Evolutionary conservation across 2,888 invertebrate genomes (phyloP), one percentile per base, ranked within the genome.

Genomic region (Mesochorus sp.): DNA sequence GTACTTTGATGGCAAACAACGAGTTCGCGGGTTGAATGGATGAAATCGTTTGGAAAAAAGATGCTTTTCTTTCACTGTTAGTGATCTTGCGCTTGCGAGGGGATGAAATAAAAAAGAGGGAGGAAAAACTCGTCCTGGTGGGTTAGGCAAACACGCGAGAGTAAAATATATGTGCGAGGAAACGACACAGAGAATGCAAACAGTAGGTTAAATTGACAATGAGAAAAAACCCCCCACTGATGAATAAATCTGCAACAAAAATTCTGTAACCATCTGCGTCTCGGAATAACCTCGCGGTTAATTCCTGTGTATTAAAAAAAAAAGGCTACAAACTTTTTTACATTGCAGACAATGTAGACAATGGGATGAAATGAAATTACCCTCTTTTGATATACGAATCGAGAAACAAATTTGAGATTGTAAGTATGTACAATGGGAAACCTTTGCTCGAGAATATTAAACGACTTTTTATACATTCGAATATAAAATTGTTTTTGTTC

Each of bases 241-340:
- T 26, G 26, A 42, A 26, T 31, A 47, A 47, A 62, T 62, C 19
- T 3, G 28, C 42, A 34, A 6, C n/a, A 19, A 62, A 44, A 47
- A 62, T 3, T 10, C 1, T 17, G 26, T 10, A 44, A 44, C 61
- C 61, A 61, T 44, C 44, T 61, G 61, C 44, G 31, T 8, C 6
- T 17, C n/a, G 44, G 31, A 31, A 12, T 10, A 47, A 47, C 6
- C 4, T 59, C 14, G 3, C 12, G 26, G 39, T 26, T 39, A 17
- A 59, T 59, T 8, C 14, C 26, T 3, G 26, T n/a, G 28, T 14
- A 19, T 12, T 17, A 3, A 3, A 19, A n/a, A 12, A n/a, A n/a
- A n/a, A n/a, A n/a, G n/a, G 44, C 19, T 19, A 21, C 62, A 21
- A 31, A 1, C 12, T 31, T n/a, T n/a, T 31, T 31, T n/a, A n/a